phyloP scores from a whole-genome alignment of 2,113 vertebrate genomes.

The Falcunculus frontatus region DNA sequence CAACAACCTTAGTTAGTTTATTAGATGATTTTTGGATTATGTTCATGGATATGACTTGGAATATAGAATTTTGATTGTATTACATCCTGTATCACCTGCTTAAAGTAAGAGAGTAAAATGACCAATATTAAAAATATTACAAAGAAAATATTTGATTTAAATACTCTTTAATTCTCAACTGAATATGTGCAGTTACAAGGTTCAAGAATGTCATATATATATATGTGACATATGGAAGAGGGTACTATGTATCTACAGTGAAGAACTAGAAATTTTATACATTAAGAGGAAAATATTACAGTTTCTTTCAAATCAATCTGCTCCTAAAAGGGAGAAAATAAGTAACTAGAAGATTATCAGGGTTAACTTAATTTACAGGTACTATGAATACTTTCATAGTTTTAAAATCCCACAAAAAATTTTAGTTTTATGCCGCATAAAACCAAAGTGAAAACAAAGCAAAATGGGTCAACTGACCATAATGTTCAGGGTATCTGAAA shows the following conservation, averaged over 20 bases:
- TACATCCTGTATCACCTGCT: not conserved
- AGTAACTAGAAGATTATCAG: not conserved
- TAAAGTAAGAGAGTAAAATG: not conserved
- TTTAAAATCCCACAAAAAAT: not conserved
- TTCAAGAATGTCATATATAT: not conserved
- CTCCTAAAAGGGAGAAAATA: not conserved
- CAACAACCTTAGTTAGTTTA: not conserved
- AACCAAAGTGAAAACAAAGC: not conserved
- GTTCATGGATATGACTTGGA: not conserved
- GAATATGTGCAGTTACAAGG: not conserved
- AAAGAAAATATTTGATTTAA: not conserved
- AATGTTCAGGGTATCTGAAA: not conserved
- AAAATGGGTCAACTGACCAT: not conserved
- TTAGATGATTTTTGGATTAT: not conserved
- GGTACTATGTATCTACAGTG: not conserved
- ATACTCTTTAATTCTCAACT: not conserved
- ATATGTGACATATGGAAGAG: not conserved
- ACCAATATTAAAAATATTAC: not conserved
- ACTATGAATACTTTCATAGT: not conserved
- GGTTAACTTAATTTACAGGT: not conserved
- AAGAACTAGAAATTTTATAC: not conserved
- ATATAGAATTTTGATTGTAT: not conserved
- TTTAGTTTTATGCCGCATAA: not conserved
- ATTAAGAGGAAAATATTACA: not conserved
- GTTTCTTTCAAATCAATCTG: not conserved